Evolutionary conservation across 2,888 invertebrate species (phyloP).

Genomic region (Tenthredo mesomela): DNA sequence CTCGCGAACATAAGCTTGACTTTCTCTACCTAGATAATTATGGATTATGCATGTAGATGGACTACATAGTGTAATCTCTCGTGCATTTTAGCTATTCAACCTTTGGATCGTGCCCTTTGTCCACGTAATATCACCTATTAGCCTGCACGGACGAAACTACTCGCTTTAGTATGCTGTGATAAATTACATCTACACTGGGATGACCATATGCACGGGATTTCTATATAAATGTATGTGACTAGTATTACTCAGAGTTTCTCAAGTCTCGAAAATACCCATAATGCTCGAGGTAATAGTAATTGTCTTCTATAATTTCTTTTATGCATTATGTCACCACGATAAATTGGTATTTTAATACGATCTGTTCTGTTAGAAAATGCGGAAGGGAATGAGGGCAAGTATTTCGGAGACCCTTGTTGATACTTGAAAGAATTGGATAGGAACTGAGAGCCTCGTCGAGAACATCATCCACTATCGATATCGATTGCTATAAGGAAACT

Average conservation of each 20-base stretch:
- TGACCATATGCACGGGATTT: neutral
- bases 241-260: neutral
- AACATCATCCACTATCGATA: slow-evolving; percentile 27
- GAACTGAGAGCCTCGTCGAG: slow-evolving; percentile 2
- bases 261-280: neutral
- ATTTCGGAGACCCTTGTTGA: slow-evolving; percentile 2
- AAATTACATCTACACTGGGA: neutral
- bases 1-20: neutral
- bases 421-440: slow-evolving; percentile 36
- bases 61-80: neutral
- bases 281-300: neutral
- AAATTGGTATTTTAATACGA: slow-evolving; percentile 1
- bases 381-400: neutral
- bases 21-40: neutral
- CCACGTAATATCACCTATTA: neutral
- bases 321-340: neutral
- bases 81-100: neutral
- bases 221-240: neutral
- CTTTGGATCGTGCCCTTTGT: neutral
- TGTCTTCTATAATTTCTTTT: neutral
- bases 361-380: neutral
- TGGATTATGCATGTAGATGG: neutral
- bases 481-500: slow-evolving; percentile 25
- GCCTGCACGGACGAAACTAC: neutral
- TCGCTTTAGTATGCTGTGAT: neutral